Evolutionary conservation across 2,113 vertebrate species (phyloP), one percentile per base, ranked within the genome.

Genomic region (Engraulis encrasicolus): DNA sequence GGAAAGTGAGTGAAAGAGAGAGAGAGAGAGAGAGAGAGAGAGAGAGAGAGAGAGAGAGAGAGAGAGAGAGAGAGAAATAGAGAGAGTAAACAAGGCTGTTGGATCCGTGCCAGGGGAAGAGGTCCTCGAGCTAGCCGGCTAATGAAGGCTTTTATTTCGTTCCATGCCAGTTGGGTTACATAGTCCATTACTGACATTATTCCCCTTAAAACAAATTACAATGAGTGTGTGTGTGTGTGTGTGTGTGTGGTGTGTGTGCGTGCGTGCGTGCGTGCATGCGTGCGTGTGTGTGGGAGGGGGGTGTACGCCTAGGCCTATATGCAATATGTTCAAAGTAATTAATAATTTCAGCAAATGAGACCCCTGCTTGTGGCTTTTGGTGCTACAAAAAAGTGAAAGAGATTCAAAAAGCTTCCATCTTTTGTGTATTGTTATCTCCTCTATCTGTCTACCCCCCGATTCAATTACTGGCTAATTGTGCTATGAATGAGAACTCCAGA

Each of bases 401-500:
- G 66, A 82, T 78, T 81, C 48, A 37, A 20, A 74, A 80, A 80
- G 85, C 85, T 82, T 88, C 88, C 66, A 74, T 74, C 27, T 74
- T n/a, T 27, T 36, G 27, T 27, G 2, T 14, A 74, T 74, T 74
- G 66, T 74, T 74, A 74, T 74, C 81, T 83, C n/a, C n/a, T 83
- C 86, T 88, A 84, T 87, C 84, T 85, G 86, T 84, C 86, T 85
- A 82, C 81, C 34, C 82, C 85, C 79, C 81, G 81, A 86, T 87
- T 87, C 88, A 91, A 90, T 92, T 91, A 91, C 82, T 61, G 77
- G 83, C 87, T 90, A 89, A 90, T 89, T 91, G 87, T 86, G 90
- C 91, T 85, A 80, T 87, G 88, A 90, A 82, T 91, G 90, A 90
- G 86, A 90, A 87, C 83, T 89, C 86, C 83, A 87, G 77, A 84